Evolutionary conservation across 2,888 invertebrate genomes (phyloP).

Genomic region (Phyllotreta cruciferae): DNA sequence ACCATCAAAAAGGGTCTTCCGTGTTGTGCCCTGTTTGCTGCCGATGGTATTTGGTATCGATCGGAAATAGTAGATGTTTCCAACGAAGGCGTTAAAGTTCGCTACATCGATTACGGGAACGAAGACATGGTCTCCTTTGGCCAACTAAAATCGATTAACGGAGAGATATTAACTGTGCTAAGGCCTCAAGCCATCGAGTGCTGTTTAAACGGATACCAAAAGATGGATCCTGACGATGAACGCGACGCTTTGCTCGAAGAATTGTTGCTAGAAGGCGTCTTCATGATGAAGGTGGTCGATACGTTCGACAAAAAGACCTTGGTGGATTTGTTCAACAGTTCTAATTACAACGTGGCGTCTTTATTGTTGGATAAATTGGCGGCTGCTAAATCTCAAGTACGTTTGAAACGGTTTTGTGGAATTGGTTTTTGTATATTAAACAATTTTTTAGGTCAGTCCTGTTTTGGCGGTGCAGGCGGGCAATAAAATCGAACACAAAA

Average conservation of each 20-base stretch:
- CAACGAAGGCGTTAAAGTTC: constrained; percentile 64
- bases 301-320: constrained; percentile 64
- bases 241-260: constrained; percentile 71
- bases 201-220: constrained; percentile 72
- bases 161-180: constrained; percentile 67
- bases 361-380: constrained; percentile 56
- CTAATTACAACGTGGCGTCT: constrained; percentile 57
- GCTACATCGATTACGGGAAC: constrained; percentile 96
- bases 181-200: constrained; percentile 81
- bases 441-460: constrained; percentile 49
- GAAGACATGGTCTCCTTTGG: constrained; percentile 75
- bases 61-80: constrained; percentile 71
- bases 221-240: constrained; percentile 64
- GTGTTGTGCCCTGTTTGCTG: constrained; percentile 81
- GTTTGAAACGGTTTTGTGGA: constrained; percentile 21
- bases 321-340: constrained; percentile 68
- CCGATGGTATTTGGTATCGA: constrained; percentile 89
- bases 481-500: constrained; percentile 53
- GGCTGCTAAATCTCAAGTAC: constrained; percentile 52
- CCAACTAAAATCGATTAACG: constrained; percentile 69
- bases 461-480: constrained; percentile 54
- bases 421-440: neutral
- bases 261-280: constrained; percentile 69
- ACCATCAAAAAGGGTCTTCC: constrained; percentile 67
- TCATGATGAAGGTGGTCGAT: constrained; percentile 66